Base-by-base conservation (phyloP, 1,140 invertebrate species). In the Sitodiplosis mosellana region DNA sequence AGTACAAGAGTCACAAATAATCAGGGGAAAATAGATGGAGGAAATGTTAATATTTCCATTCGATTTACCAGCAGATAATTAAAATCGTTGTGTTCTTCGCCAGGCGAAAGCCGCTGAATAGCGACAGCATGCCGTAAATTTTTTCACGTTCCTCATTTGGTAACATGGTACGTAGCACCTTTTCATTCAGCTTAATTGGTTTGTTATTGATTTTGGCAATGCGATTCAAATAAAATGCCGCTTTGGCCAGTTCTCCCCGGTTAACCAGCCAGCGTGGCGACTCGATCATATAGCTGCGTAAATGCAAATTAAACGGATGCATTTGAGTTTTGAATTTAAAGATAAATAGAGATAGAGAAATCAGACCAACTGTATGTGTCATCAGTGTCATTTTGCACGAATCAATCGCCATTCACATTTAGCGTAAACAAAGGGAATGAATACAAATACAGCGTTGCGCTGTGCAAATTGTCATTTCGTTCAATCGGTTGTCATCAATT, bases 261-360 rank as follows among this genome's bases (percentile, higher is more conserved):
- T 71, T 72, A 51, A 77, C 72, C 43, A 80, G 60, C 80, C 80
- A 83, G 49, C 78, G 62, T 4, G 74, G 73, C 20, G 74, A 76
- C 64, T 76, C 74, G 48, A 75, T 70, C 49, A 73, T 62, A 51
- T 67, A 71, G 62, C 73, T 75, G 27, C n/a, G n/a, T n/a, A n/a
- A 10, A 27, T 27, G 27, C 27, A 27, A 27, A 27, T 27, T 27
- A 27, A 27, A 27, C 10, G 27, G 27, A 27, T 27, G 10, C 27
- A 27, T 5, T 27, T 27, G 27, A 27, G 3, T 27, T 27, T 27
- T 27, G 27, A 27, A n/a, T 27, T 5, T 27, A 27, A 27, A 27
- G 4, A 27, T 27, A 27, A 27, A n/a, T n/a, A n/a, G n/a, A n/a
- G n/a, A n/a, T 38, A 47, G 36, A 8, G 36, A 20, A 20, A 45